Evolutionary conservation across 1,140 invertebrate genomes (phyloP), one percentile per base, ranked within the genome.

Genomic region (Drosophila pruinosa): DNA sequence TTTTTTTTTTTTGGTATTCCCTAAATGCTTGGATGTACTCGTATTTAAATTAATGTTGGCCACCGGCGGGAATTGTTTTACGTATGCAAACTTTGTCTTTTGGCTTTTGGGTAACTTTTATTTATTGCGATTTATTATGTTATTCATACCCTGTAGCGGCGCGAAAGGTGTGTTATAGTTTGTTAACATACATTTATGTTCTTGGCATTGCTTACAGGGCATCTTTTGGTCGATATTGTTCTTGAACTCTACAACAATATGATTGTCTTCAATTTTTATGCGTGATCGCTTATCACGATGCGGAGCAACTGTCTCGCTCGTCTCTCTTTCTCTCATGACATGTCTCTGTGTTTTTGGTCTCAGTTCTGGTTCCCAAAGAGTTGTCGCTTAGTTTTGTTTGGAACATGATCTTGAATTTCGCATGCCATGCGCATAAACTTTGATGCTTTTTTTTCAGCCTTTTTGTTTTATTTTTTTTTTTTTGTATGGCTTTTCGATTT

Each of bases 331-430:
- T 31, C 45, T 15, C 7, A 15, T 24, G n/a, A 6, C 15, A n/a
- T 48, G 2, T 5, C 45, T 17, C 34, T 50, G 14, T 28, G 10
- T 43, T n/a, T 38, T n/a, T 41, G 15, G 21, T 45, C 4, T 34
- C 19, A 31, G 24, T 64, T 71, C 52, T 48, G 24, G 61, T 48
- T 52, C 34, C 34, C n/a, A n/a, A 38, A 64, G 47, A 56, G 21
- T 53, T 45, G 39, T 54, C 39, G 10, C 50, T 41, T 31, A 38
- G 19, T 69, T 34, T 69, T 57, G n/a, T 39, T 56, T 10, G 31
- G 4, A 39, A 48, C 57, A 48, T 73, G 71, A 73, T 74, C 58
- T 70, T 70, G 36, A 70, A 70, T 70, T 70, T 73, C 52, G 71
- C 71, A 73, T 73, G 65, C 71, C 50, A 36, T 19, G 50, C 48